Evolutionary conservation across 1,140 invertebrate genomes (phyloP).

Genomic region (Drosophila sucinea): DNA sequence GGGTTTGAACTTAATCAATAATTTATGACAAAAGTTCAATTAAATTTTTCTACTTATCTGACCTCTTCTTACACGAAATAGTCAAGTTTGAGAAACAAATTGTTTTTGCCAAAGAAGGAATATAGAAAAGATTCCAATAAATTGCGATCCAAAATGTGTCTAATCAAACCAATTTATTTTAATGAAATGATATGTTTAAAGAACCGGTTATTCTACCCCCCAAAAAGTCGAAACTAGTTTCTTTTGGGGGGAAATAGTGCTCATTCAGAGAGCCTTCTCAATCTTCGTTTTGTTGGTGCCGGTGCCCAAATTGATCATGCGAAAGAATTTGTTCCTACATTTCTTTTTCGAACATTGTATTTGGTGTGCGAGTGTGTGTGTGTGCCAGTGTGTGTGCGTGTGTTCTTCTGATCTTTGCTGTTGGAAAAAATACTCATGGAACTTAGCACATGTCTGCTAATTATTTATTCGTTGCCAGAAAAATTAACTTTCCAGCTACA

Average conservation of each 20-base stretch:
- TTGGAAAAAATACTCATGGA: constrained; percentile 59
- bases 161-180: constrained; percentile 52
- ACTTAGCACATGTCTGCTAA: constrained; percentile 76
- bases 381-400: constrained; percentile 10
- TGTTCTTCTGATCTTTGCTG: constrained; percentile 21
- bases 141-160: constrained; percentile 25
- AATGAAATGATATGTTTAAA: constrained; percentile 11
- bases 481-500: constrained; percentile 74
- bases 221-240: background rate
- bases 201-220: background rate
- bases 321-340: constrained; percentile 68
- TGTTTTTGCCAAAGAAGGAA: constrained; percentile 23
- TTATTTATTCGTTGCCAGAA: constrained; percentile 81
- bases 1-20: no score
- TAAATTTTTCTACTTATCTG: no score
- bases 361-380: constrained; percentile 31
- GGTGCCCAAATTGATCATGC: constrained; percentile 65
- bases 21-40: no score
- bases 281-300: background rate
- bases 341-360: constrained; percentile 37
- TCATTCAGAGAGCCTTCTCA: constrained; percentile 10
- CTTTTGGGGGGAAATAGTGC: constrained; percentile 14
- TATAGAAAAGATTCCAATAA: constrained; percentile 25
- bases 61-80: background rate
- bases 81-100: constrained; percentile 4